phyloP scores from a whole-genome alignment of 1,140 invertebrate species.

The Cecropterus lyciades region DNA sequence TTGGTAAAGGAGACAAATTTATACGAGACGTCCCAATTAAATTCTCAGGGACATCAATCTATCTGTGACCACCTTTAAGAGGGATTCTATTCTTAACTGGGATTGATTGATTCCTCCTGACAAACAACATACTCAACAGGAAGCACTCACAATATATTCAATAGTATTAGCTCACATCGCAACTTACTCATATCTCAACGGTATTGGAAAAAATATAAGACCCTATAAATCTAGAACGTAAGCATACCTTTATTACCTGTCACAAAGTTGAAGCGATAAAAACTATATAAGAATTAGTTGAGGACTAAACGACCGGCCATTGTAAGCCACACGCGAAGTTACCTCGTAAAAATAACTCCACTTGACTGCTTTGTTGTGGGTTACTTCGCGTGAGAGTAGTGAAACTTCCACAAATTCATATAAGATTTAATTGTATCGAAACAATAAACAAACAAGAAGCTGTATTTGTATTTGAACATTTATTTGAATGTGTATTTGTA shows the following conservation, averaged over 20 bases:
- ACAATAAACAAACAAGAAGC: background rate
- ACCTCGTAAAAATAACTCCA: conserved; percentile 39
- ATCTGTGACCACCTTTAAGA: too few species aligned
- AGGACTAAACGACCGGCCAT: conserved; percentile 17
- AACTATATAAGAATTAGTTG: conserved; percentile 33
- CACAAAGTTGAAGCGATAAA: conserved; percentile 19
- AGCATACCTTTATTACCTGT: background rate
- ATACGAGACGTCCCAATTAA: too few species aligned
- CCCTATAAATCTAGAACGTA: background rate
- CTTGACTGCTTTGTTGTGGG: conserved; percentile 31
- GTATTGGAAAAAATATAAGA: background rate
- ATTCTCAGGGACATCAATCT: too few species aligned
- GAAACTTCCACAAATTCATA: background rate
- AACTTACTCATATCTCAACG: background rate
- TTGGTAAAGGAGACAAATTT: too few species aligned
- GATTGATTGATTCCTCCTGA: too few species aligned
- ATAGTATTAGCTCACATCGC: too few species aligned
- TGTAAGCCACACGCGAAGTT: conserved; percentile 35
- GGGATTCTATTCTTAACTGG: too few species aligned
- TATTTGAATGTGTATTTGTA: background rate
- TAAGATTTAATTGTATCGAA: background rate
- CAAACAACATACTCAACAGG: too few species aligned
- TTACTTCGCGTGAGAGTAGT: conserved; percentile 3
- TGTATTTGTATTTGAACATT: too few species aligned
- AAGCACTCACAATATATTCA: too few species aligned